Conservation (phyloP, 1,140 invertebrate genomes). For the Panagrolaimus sp. region DNA sequence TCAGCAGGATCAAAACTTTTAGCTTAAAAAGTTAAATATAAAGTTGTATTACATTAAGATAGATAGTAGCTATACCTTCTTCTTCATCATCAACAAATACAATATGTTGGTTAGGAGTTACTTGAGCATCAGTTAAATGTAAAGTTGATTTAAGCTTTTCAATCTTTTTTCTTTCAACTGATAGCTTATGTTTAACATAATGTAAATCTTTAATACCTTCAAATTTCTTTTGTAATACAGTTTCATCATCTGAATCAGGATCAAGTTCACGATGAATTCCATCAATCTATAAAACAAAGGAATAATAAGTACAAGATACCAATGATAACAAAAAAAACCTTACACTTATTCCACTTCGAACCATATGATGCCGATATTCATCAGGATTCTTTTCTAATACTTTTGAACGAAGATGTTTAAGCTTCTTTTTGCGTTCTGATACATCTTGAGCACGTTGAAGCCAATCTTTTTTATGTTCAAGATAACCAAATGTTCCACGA, state of each 20-base stretch:
- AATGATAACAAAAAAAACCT: conserved; percentile 21
- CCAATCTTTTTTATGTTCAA: conserved; percentile 96
- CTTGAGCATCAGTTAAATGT: conserved; percentile 71
- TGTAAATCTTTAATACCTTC: conserved; percentile 85
- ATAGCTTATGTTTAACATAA: conserved; percentile 77
- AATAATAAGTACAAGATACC: conserved; percentile 15
- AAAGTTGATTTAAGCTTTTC: conserved; percentile 74
- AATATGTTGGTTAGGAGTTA: conserved; percentile 70
- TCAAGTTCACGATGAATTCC: conserved; percentile 67
- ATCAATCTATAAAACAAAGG: conserved; percentile 59
- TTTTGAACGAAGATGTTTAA: conserved; percentile 75
- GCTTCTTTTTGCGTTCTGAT: conserved; percentile 69
- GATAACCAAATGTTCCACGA: conserved; percentile 73
- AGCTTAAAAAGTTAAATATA: conserved; percentile 38
- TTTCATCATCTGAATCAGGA: conserved; percentile 65
- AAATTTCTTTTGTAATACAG: conserved; percentile 73
- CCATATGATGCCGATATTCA: conserved; percentile 98
- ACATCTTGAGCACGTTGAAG: conserved; percentile 69
- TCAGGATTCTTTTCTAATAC: conserved; percentile 89
- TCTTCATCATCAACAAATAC: conserved; percentile 73
- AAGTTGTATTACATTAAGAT: conserved; percentile 21
- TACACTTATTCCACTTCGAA: conserved; percentile 75
- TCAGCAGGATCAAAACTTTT: conserved; percentile 70
- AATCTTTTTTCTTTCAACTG: conserved; percentile 79
- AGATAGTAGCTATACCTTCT: conserved; percentile 59